Percentiles rank a stretch among this genome's conserved stretches.
phyloP scores from a whole-genome alignment of 30 jellyfish, hydroid and myxozoan species.

The Nemopilema nomurai region DNA sequence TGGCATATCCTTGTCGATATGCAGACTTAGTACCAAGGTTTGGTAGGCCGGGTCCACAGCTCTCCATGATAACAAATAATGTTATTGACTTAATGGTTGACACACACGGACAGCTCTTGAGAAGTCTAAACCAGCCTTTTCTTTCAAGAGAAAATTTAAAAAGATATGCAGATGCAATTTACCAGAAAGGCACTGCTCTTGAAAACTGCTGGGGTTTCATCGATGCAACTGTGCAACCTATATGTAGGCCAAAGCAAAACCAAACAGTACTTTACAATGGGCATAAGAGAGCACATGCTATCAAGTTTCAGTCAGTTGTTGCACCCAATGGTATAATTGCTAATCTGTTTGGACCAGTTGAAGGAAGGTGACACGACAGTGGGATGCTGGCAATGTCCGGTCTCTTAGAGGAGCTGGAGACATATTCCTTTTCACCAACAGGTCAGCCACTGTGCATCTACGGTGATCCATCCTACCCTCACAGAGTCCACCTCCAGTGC shows the following conservation, averaged over 20 bases:
- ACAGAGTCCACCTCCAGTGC: conserved; percentile 18
- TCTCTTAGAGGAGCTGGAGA: neutral
- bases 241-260: conserved; percentile 12
- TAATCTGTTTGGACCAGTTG: conserved; percentile 16
- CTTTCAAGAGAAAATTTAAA: conserved; percentile 2
- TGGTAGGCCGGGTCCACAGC: conserved; percentile 31
- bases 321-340: neutral
- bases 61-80: conserved; percentile 11
- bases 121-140: neutral
- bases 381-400: conserved; percentile 18
- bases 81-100: conserved; percentile 12
- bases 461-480: conserved; percentile 67
- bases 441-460: conserved; percentile 28
- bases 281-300: conserved; percentile 22
- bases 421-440: neutral
- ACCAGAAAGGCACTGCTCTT: conserved; percentile 11
- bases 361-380: conserved; percentile 27
- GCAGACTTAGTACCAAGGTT: conserved; percentile 44
- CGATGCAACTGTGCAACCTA: conserved; percentile 14
- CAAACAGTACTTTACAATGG: conserved; percentile 30
- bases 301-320: conserved; percentile 4
- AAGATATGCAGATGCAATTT: conserved; percentile 21
- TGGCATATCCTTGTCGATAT: conserved; percentile 32
- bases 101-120: conserved; percentile 1
- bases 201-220: conserved; percentile 31